phyloP scores from a whole-genome alignment of 2,797 vertebrate species.

The Xerus rutilus region DNA sequence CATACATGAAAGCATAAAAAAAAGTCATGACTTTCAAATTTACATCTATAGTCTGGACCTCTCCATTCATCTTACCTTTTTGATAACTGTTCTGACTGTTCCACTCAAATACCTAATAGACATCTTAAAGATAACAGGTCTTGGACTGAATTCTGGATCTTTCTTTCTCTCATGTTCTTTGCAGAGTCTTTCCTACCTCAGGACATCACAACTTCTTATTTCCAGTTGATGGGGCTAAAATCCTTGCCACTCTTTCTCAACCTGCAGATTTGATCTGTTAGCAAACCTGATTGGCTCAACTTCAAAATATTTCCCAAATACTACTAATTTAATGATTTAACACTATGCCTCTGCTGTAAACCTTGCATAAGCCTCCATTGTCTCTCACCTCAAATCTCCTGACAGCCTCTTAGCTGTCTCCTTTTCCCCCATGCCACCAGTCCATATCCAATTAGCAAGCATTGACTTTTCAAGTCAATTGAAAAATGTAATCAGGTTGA shows the following conservation, averaged over 20 bases:
- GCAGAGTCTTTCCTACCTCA: not conserved
- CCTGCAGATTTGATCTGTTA: not conserved
- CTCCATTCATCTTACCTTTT: not conserved
- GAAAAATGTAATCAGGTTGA: not conserved
- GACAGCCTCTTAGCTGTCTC: not conserved
- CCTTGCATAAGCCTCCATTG: not conserved
- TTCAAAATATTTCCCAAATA: constrained; percentile 47
- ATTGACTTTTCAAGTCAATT: not conserved
- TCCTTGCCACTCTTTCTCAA: not conserved
- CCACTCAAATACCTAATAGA: not conserved
- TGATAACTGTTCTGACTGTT: not conserved
- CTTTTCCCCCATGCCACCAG: accelerated
- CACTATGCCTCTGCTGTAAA: not conserved
- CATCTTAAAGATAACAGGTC: not conserved
- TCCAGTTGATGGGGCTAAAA: not conserved
- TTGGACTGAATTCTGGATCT: not conserved
- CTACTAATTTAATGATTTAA: not conserved
- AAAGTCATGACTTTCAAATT: not conserved
- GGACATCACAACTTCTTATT: not conserved
- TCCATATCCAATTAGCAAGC: not conserved
- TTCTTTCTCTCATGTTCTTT: not conserved
- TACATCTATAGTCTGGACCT: not conserved
- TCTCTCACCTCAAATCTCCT: not conserved
- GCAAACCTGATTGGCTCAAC: not conserved
- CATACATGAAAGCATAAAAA: not conserved